Percentiles rank a stretch among this genome's conserved stretches.
These are phyloP conservation scores for Pterophyllum scalare DNA, from an alignment of 2,113 vertebrate species.

Conservation along the genomic window DNA sequence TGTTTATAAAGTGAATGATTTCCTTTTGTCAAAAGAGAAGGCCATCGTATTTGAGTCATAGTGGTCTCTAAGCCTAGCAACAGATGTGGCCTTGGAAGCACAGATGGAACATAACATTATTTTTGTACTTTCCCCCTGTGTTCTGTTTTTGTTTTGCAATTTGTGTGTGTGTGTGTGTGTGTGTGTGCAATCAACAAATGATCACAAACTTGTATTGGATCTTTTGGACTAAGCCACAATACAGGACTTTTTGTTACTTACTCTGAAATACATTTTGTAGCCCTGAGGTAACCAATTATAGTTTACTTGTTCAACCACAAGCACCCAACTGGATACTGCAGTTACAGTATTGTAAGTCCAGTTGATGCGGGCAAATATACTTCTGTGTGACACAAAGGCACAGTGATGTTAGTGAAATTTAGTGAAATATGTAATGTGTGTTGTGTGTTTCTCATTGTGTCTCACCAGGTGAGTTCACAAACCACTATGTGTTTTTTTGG, in stretches of 20 bases:
- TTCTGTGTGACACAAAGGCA: background rate
- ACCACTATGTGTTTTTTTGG: background rate
- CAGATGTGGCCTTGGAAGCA: conserved; percentile 21
- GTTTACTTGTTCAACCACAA: background rate
- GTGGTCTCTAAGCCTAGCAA: conserved; percentile 5
- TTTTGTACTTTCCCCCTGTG: background rate
- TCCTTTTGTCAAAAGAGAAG: conserved; percentile 30
- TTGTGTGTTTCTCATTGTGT: background rate
- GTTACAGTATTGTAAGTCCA: background rate
- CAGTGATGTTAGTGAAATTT: background rate
- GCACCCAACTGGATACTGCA: background rate
- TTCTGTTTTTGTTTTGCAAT: background rate
- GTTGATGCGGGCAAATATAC: background rate
- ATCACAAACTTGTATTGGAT: background rate
- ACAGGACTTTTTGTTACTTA: background rate
- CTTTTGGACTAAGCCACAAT: background rate
- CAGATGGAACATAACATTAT: background rate
- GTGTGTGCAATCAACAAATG: background rate
- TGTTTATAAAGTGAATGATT: conserved; percentile 55
- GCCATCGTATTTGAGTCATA: conserved; percentile 47
- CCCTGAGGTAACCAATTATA: background rate
- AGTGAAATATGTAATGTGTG: background rate
- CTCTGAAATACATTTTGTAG: background rate
- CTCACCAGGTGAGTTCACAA: conserved; percentile 1
- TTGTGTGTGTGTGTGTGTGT: background rate